These are phyloP conservation scores for Cybosia mesomella DNA, from an alignment of 2,888 invertebrate genomes.

Conservation along the genomic window DNA sequence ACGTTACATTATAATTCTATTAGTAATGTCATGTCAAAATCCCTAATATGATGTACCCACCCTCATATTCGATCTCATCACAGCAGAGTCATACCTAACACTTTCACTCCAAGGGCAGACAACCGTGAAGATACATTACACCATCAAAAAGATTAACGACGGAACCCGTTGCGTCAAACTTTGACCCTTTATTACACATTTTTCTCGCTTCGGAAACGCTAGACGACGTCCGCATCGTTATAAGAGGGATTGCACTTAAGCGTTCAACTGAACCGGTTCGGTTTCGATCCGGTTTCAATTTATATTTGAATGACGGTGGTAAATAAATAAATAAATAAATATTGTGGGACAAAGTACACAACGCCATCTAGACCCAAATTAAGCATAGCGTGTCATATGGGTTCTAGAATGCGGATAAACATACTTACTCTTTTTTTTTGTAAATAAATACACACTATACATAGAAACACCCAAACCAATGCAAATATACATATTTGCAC, in stretches of 20 bases:
- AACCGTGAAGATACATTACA: constrained; percentile 52
- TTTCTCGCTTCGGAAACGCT: constrained; percentile 34
- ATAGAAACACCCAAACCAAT: too few species aligned
- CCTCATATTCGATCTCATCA: constrained; percentile 20
- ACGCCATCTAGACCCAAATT: too few species aligned
- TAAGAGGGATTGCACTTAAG: neutral
- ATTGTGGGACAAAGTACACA: too few species aligned
- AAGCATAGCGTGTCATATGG: too few species aligned
- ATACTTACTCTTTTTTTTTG: too few species aligned
- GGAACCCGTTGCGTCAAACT: constrained; percentile 42
- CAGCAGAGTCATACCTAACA: constrained; percentile 18
- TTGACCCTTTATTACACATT: constrained; percentile 48
- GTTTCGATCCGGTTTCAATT: neutral
- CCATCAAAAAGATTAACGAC: constrained; percentile 53
- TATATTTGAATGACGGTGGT: neutral
- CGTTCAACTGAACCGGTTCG: neutral
- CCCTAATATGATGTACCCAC: neutral
- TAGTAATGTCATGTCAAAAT: neutral
- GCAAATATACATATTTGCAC: too few species aligned
- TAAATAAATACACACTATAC: too few species aligned
- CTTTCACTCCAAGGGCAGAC: constrained; percentile 37
- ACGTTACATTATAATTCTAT: too few species aligned
- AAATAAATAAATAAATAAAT: too few species aligned
- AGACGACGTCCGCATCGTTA: constrained; percentile 6
- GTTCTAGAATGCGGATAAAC: too few species aligned